Conservation (phyloP, 2,888 invertebrate species). For the Cistogaster globosa region DNA sequence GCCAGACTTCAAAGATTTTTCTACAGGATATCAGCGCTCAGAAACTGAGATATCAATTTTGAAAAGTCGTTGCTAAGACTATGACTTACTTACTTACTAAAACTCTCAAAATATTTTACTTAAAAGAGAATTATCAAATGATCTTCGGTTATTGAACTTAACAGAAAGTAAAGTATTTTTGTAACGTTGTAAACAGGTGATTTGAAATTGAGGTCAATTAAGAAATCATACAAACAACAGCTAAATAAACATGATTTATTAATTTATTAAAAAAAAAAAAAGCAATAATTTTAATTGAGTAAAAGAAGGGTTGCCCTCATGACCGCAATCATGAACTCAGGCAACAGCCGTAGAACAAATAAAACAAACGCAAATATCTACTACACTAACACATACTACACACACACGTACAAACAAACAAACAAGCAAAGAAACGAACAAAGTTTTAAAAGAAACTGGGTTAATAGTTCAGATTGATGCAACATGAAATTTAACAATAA, state of each 20-base stretch:
- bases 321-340: constrained; percentile 53
- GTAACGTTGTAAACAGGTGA: constrained; percentile 12
- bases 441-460: constrained; percentile 56
- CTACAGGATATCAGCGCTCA: too few species aligned
- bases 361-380: constrained; percentile 56
- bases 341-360: constrained; percentile 31
- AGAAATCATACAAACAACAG: background rate
- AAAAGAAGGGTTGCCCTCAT: constrained; percentile 62
- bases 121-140: background rate
- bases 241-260: constrained; percentile 40
- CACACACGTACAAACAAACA: constrained; percentile 6
- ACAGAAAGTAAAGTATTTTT: background rate
- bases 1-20: too few species aligned
- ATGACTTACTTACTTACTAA: too few species aligned
- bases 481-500: constrained; percentile 60
- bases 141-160: background rate
- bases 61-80: too few species aligned
- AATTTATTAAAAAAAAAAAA: constrained; percentile 38
- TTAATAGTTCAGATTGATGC: constrained; percentile 70
- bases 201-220: constrained; percentile 33
- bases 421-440: background rate
- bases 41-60: too few species aligned
- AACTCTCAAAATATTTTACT: too few species aligned
- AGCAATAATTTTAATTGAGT: constrained; percentile 56
- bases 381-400: constrained; percentile 8